Base-by-base conservation (phyloP, 2,113 vertebrate genomes). In the Alosa alosa region DNA sequence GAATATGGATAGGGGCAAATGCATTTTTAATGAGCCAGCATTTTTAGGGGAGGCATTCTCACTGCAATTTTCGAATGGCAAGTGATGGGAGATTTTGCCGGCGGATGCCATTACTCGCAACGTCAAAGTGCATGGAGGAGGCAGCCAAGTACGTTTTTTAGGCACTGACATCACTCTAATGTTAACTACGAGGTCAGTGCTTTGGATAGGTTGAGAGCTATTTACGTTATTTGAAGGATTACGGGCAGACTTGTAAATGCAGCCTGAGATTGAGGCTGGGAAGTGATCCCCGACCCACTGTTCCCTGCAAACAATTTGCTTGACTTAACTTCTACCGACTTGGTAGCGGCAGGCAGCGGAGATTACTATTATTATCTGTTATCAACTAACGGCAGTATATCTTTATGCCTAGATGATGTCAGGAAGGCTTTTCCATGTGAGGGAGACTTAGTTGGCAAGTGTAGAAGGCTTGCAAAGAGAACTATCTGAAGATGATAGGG, bases 11-110 rank as follows among this genome's bases (percentile, higher is more conserved):
- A 88, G 46, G 20, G 15, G 44, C 39, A 44, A 84, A 85, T 85
- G 81, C 22, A 49, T 82, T 83, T 87, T 86, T 90, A 86, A 87
- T 84, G 50, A 81, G 57, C 39, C 31, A 17, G 72, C 64, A 72
- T 72, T 72, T 72, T 72, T 36, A 10, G 52, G 13, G 52, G 7
- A 25, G 60, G 6, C 5, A 25, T 25, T 15, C 20, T 36, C 11
- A 10, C 72, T 6, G 15, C 72, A 78, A 39, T 78, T 78, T 78
- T 78, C 2, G 55, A 78, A 78, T 78, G 15, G 31, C 13, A 6
- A 78, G 72, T 11, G n/a, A 68, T 10, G 7, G 18, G 64, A 8
- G 72, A 39, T 78, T 78, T 18, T 6, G 72, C 72, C 11, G 5
- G 31, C 36, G 31, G 15, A 36, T 17, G 72, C 72, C 25, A 39